Evolutionary conservation across 1,140 invertebrate genomes (phyloP).

Genomic region (Brachionus manjavacas): DNA sequence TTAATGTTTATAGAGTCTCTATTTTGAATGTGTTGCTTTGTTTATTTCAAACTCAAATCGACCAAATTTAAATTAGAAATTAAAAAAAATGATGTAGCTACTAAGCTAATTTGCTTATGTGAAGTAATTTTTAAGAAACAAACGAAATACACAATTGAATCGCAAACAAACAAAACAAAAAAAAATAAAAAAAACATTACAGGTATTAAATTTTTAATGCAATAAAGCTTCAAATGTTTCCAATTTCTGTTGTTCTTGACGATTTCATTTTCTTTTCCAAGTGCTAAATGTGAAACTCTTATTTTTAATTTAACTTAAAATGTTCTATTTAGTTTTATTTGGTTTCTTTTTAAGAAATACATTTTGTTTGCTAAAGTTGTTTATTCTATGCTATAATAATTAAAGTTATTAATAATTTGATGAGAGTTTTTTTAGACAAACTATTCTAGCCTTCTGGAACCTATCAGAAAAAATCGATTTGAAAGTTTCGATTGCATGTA

Average conservation of each 20-base stretch:
- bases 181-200: background rate
- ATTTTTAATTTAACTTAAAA: background rate
- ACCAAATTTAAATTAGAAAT: constrained; percentile 10
- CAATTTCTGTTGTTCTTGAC: constrained; percentile 31
- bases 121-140: background rate
- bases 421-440: background rate
- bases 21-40: background rate
- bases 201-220: background rate
- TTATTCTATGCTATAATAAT: background rate
- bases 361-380: background rate
- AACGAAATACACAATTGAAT: background rate
- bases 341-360: background rate
- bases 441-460: background rate
- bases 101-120: constrained; percentile 17
- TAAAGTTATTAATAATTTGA: background rate
- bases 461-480: background rate
- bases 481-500: background rate
- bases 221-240: background rate
- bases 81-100: background rate
- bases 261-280: constrained; percentile 12
- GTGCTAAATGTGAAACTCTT: background rate
- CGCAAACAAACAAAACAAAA: background rate
- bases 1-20: background rate
- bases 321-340: background rate
- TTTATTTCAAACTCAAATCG: background rate